phyloP scores from a whole-genome alignment of 2,113 vertebrate species.

The Camelus bactrianus region DNA sequence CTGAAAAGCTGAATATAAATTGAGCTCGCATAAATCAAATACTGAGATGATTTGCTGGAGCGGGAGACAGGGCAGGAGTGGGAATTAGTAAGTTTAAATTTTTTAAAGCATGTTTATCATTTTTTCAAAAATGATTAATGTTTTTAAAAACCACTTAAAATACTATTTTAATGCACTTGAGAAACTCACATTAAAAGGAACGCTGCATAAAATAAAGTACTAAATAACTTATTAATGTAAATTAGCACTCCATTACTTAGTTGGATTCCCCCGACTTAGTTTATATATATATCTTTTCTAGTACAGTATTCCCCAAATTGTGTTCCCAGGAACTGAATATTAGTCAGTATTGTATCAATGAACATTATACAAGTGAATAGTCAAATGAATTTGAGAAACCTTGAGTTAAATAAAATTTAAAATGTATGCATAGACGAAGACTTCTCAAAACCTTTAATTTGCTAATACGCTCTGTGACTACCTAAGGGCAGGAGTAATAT shows the following conservation, averaged over 20 bases:
- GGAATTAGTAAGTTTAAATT: neutral
- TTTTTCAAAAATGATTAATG: conserved; percentile 15
- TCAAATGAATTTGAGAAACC: conserved; percentile 36
- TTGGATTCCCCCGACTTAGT: neutral
- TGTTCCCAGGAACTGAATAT: neutral
- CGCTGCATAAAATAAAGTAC: conserved; percentile 1
- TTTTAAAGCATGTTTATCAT: conserved; percentile 41
- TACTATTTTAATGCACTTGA: neutral
- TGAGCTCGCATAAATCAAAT: conserved; percentile 37
- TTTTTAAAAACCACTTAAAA: conserved; percentile 33
- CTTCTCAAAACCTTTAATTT: conserved; percentile 42
- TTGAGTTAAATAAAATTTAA: conserved; percentile 43
- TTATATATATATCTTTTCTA: neutral
- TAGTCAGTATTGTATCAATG: conserved; percentile 42
- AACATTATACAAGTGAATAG: neutral
- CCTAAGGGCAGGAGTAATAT: neutral
- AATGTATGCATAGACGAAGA: neutral
- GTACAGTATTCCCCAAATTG: neutral
- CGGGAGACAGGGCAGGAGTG: neutral
- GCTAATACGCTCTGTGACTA: neutral
- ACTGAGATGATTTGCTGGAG: neutral
- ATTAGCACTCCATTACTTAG: conserved; percentile 7
- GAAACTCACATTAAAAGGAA: conserved; percentile 53
- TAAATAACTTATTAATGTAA: conserved; percentile 43
- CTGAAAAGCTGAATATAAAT: neutral